Base-by-base conservation (phyloP, 2,888 invertebrate genomes). In the Neoaliturus tenellus region DNA sequence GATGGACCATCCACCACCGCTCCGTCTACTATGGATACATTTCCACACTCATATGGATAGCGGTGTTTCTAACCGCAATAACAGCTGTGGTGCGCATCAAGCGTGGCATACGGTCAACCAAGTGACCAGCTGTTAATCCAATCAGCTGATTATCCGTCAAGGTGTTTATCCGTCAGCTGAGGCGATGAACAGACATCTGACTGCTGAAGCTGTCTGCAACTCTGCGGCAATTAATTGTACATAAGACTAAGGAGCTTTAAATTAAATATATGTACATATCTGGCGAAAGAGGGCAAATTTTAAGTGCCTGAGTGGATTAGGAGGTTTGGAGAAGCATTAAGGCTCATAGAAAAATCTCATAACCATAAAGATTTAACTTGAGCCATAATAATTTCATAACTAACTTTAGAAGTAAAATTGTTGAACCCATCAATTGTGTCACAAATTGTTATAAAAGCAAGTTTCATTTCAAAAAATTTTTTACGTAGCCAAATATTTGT, bases 21-120 rank as follows among this genome's bases (percentile, higher is more conserved):
- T 92, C 94, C 20, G 96, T 98, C 17, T 95, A 95, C 90, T 92
- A 91, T 81, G 98, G 97, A 0, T 95, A 96, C 88, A 89, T 95
- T 0, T 93, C 95, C 0, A 93, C 94, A 31, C 8, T 92, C 0
- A 91, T 91, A 0, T 97, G 96, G 96, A 94, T 93, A 31, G 86
- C 91, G 0, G 90, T 93, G 48, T 92, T 88, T 82, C 88, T 94
- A 83, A 88, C 90, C 1, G 89, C 94, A 44, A 94, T 94, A 86
- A 90, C 94, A 78, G 86, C 94, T 14, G 91, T 91, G 3, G 89
- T 93, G 0, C 91, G 90, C 89, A 89, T 86, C 71, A 87, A 85
- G 71, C 87, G 86, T 44, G 87, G 87, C 8, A 82, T 87, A 2
- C 81, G 86, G 39, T 82, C 85, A 12, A 85, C 78, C 51, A 73